These are phyloP conservation scores for Drosophila flavopinicola DNA, from an alignment of 2,888 invertebrate species.

Conservation along the genomic window DNA sequence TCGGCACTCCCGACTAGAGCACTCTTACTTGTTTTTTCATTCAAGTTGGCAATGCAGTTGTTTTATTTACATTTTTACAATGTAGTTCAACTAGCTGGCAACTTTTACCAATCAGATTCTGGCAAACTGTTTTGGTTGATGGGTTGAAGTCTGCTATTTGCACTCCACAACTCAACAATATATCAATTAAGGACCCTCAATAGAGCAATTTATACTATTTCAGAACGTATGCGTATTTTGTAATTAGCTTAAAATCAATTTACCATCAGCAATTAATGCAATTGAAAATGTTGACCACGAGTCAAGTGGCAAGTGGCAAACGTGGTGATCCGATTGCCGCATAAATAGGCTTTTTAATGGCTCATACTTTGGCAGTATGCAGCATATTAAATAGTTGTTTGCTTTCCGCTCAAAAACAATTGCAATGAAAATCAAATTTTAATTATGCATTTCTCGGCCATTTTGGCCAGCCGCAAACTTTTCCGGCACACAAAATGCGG, in stretches of 20 bases:
- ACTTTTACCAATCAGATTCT: not conserved
- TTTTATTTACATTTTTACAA: not conserved
- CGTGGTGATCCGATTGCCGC: conserved; percentile 15
- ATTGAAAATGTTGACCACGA: not conserved
- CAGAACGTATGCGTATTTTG: not conserved
- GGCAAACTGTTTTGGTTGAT: not conserved
- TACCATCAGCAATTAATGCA: conserved; percentile 3
- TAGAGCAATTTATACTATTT: not conserved
- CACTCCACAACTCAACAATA: no score
- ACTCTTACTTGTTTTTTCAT: not conserved
- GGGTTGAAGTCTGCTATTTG: no score
- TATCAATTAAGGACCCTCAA: no score
- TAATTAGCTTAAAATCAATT: conserved; percentile 9
- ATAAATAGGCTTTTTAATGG: conserved; percentile 28
- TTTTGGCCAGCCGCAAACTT: conserved; percentile 31
- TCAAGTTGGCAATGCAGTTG: no score
- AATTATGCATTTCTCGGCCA: conserved; percentile 46
- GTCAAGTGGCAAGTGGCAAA: conserved; percentile 17
- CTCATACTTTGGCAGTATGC: not conserved
- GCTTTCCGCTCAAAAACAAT: conserved; percentile 17
- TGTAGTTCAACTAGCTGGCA: not conserved
- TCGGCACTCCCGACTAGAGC: no score
- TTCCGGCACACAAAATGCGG: conserved; percentile 16
- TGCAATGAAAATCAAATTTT: conserved; percentile 47
- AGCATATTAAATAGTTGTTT: conserved; percentile 23